A percentile compares a stretch with the other conserved stretches of the same genome.
Conservation (phyloP, 92 coral and sea anemone genomes). For the Meandrina meandrites region DNA sequence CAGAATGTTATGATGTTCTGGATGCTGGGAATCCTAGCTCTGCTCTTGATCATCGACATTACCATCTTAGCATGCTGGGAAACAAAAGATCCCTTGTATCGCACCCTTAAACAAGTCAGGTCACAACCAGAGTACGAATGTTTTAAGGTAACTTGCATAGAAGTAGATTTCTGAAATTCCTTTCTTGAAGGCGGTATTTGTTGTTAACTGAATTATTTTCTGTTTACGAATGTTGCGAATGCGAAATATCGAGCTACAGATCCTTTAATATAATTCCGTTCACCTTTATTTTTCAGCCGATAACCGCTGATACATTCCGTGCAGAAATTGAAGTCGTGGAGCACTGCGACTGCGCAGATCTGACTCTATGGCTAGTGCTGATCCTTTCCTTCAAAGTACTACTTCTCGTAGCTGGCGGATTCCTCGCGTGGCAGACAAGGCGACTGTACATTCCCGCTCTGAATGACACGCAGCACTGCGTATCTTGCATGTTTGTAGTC, state of each 20-base stretch:
- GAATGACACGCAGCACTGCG: constrained; percentile 91
- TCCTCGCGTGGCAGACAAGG: constrained; percentile 96
- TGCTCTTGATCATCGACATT: constrained; percentile 73
- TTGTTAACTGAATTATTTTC: too few relatives aligned
- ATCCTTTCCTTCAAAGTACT: constrained; percentile 69
- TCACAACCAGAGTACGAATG: constrained; percentile 88
- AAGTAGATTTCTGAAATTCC: too few relatives aligned
- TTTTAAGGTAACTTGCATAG: constrained; percentile 42
- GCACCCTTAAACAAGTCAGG: constrained; percentile 62
- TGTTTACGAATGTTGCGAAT: too few relatives aligned
- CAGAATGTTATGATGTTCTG: constrained; percentile 72
- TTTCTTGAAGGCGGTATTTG: too few relatives aligned
- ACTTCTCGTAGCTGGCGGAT: constrained; percentile 71
- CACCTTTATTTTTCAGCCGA: constrained; percentile 57
- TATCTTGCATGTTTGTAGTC: constrained; percentile 73
- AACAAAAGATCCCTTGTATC: constrained; percentile 72
- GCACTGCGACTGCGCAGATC: constrained; percentile 72
- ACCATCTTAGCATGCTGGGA: constrained; percentile 89
- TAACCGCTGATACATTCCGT: constrained; percentile 82
- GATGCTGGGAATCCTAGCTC: constrained; percentile 70
- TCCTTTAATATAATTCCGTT: not conserved
- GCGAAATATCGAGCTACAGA: too few relatives aligned
- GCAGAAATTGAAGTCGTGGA: constrained; percentile 79
- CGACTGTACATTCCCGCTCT: constrained; percentile 80
- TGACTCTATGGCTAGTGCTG: constrained; percentile 72